phyloP scores from a whole-genome alignment of 2,797 vertebrate species.

The Onychomys arenicola region DNA sequence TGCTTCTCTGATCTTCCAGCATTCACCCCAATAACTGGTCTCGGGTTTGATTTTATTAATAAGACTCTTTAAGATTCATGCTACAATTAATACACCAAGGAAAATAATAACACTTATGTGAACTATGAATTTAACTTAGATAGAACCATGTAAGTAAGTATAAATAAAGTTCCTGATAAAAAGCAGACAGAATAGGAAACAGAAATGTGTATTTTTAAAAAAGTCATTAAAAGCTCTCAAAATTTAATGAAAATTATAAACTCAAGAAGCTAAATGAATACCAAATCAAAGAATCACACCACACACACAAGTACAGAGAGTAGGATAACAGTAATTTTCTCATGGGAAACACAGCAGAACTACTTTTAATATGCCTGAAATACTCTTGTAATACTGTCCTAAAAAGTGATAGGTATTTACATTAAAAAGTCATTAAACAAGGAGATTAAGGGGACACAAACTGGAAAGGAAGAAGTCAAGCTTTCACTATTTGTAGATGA shows the following conservation, averaged over 20 bases:
- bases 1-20: too few relatives aligned
- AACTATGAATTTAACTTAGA: conserved; percentile 53
- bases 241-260: conserved; percentile 45
- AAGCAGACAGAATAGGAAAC: neutral
- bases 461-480: too few relatives aligned
- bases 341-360: conserved; percentile 39
- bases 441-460: too few relatives aligned
- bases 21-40: too few relatives aligned
- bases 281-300: conserved; percentile 19
- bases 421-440: neutral
- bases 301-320: neutral
- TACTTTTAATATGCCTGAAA: neutral
- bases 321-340: neutral
- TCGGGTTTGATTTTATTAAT: too few relatives aligned
- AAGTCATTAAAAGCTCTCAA: neutral
- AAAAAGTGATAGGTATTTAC: conserved; percentile 43
- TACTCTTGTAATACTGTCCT: neutral
- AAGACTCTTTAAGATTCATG: too few relatives aligned
- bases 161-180: neutral
- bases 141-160: neutral
- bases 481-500: too few relatives aligned
- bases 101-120: neutral
- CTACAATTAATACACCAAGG: neutral
- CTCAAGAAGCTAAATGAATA: conserved; percentile 17
- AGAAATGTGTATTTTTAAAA: neutral